Base-by-base conservation (phyloP, 2,113 vertebrate genomes). In the Ascaphus truei region DNA sequence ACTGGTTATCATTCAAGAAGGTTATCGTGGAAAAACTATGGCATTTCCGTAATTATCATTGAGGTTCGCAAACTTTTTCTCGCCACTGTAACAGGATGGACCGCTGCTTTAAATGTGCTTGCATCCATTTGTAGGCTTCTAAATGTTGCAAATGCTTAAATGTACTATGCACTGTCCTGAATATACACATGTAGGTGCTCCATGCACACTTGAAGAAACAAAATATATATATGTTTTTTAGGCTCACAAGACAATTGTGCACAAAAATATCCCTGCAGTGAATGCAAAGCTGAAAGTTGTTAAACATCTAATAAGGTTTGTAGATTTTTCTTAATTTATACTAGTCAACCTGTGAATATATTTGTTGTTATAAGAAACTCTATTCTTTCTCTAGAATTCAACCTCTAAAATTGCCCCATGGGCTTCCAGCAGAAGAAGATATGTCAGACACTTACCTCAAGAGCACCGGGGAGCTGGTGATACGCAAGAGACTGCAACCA, bases 241-340 rank as follows among this genome's bases (percentile, higher is more conserved):
- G 97, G 84, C 89, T 0, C 84, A 94, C 26, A 74, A 72, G 4
- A 91, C 95, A 20, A 84, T 86, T 41, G 89, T 98, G 63, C 95
- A 98, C 78, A 99, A 99, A 88, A 99, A 99, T 52, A 97, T 89
- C 63, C 92, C 92, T 52, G 87, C 95, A 0, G 92, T 99, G 75
- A 99, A 99, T 55, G 76, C 67, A 69, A 93, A 77, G 37, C 81
- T 99, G 72, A 98, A 98, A 79, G 76, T 91, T 37, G 72, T 99
- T 68, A 98, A 98, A 75, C 97, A 99, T 74, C 90, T 99, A 57
- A 84, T 99, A 55, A 94, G 92, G 96, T 98, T 85, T 83, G 93
- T 86, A 73, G 23, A 25, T 25, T 1, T 71, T 68, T 64, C 22
- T 47, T 73, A 48, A n/a, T n/a, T 41, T 2, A 15, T 7, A 10